phyloP scores from a whole-genome alignment of 2,797 vertebrate genomes.

The Rhabdophis nuchalis region DNA sequence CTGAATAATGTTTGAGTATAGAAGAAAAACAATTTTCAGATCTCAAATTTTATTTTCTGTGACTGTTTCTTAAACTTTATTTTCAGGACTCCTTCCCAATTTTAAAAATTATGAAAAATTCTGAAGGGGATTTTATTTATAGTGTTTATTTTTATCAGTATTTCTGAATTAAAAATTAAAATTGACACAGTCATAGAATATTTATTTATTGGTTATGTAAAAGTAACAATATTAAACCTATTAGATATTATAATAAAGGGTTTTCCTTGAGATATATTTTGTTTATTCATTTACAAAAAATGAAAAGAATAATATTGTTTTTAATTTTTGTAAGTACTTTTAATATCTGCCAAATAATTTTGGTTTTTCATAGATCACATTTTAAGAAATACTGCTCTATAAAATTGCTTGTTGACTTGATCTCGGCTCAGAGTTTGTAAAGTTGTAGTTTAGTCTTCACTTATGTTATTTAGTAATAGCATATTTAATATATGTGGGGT shows the following conservation, averaged over 20 bases:
- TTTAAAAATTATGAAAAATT: neutral
- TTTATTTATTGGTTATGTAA: neutral
- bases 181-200: neutral
- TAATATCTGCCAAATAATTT: neutral
- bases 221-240: neutral
- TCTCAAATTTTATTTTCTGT: neutral
- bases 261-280: too few relatives aligned
- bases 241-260: neutral
- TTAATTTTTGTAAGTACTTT: neutral
- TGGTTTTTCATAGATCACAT: neutral
- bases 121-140: neutral
- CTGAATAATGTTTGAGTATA: neutral
- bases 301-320: neutral
- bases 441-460: neutral
- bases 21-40: neutral
- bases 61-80: neutral
- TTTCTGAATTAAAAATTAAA: neutral
- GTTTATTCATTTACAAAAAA: too few relatives aligned
- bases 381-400: neutral
- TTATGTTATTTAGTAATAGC: neutral
- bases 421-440: neutral
- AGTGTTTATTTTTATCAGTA: neutral
- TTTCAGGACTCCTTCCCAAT: neutral
- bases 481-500: neutral
- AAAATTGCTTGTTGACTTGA: neutral